These are phyloP conservation scores for Muschampia plurimacula DNA, from an alignment of 2,888 invertebrate species.

Conservation along the genomic window DNA sequence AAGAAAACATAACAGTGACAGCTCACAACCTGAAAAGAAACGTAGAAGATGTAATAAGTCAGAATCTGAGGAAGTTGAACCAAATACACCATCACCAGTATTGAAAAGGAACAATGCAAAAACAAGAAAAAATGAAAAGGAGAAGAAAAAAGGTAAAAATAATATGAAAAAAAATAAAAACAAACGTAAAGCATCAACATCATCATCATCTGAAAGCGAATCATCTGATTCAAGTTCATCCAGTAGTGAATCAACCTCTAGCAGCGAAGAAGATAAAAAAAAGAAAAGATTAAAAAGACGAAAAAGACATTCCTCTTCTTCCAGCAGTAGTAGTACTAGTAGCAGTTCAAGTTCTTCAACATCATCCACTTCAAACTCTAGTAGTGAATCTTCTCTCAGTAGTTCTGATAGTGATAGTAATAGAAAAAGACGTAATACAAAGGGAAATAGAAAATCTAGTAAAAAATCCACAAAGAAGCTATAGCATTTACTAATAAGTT, in stretches of 20 bases:
- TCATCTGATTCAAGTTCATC: constrained; percentile 70
- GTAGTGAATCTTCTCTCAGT: constrained; percentile 55
- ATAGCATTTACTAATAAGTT: constrained; percentile 21
- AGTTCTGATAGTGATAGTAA: constrained; percentile 38
- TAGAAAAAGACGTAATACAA: constrained; percentile 58
- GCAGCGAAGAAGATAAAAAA: constrained; percentile 65
- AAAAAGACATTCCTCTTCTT: constrained; percentile 65
- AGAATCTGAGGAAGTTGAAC: constrained; percentile 42
- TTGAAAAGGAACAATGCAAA: constrained; percentile 45
- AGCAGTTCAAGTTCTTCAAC: constrained; percentile 56
- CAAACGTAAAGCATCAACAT: constrained; percentile 68
- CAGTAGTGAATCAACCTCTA: constrained; percentile 69
- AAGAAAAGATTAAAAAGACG: constrained; percentile 60
- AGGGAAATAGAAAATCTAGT: constrained; percentile 52
- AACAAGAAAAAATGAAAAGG: constrained; percentile 46
- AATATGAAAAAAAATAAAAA: constrained; percentile 47
- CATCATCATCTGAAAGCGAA: constrained; percentile 63
- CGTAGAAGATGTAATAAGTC: constrained; percentile 37
- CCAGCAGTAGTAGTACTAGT: constrained; percentile 63
- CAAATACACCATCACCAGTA: constrained; percentile 49
- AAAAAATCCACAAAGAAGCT: constrained; percentile 55
- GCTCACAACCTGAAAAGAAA: constrained; percentile 34
- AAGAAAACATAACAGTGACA: constrained; percentile 29
- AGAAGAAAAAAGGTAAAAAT: constrained; percentile 44
- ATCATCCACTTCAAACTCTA: constrained; percentile 69